Evolutionary conservation across 2,888 invertebrate genomes (phyloP).

Genomic region (Melikaiella ostensackeni): DNA sequence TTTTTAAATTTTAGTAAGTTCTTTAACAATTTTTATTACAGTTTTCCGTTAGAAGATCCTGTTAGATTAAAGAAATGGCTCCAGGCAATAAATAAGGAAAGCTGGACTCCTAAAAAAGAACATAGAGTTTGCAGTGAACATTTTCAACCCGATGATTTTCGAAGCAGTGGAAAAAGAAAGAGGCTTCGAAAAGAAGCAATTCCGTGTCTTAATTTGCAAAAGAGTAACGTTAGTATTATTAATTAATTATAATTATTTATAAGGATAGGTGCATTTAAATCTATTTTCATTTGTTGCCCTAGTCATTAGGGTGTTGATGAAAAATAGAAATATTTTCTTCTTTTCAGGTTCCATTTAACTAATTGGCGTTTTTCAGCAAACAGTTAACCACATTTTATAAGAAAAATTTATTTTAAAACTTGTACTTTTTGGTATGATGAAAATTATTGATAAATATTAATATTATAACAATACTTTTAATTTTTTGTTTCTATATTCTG

Average conservation of each 20-base stretch:
- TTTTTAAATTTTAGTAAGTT: neutral
- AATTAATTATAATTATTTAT: neutral
- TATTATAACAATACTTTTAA: too few species aligned
- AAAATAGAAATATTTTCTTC: too few species aligned
- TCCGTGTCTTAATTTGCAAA: conserved; percentile 26
- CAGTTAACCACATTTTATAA: too few species aligned
- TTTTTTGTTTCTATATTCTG: too few species aligned
- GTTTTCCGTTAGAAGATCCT: conserved; percentile 37
- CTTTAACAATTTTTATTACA: neutral
- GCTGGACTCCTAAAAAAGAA: conserved; percentile 37
- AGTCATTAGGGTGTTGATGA: too few species aligned
- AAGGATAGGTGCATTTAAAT: too few species aligned
- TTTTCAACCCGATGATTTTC: conserved; percentile 38
- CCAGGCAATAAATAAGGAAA: conserved; percentile 35
- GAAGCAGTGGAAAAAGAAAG: conserved; percentile 32
- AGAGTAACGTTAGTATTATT: conserved; percentile 16
- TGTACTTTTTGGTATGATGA: too few species aligned
- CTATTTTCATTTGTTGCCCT: too few species aligned
- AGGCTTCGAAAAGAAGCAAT: conserved; percentile 36
- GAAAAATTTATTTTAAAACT: too few species aligned
- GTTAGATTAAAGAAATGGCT: conserved; percentile 37
- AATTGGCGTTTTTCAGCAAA: too few species aligned
- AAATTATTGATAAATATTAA: too few species aligned
- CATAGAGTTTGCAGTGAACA: conserved; percentile 30
- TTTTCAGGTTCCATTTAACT: too few species aligned